Percentiles rank a stretch among this genome's conserved stretches.
Evolutionary conservation across 37 sponge, comb jelly and placozoan species (phyloP).

Genomic region (Aphrocallistes beatrix): DNA sequence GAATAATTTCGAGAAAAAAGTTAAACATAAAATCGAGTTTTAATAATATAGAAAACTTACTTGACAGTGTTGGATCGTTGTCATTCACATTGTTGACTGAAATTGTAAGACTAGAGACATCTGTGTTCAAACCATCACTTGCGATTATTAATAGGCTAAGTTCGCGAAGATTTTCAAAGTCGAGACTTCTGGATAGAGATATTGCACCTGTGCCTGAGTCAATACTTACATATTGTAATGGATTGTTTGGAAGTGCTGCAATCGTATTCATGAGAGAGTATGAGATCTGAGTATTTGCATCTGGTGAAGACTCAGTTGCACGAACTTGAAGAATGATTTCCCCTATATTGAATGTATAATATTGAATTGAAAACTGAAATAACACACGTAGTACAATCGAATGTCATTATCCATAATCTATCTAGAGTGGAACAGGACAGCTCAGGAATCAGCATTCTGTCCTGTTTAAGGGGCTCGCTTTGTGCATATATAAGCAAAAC

Average conservation of each 20-base stretch:
- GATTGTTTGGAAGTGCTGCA: background rate
- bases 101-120: background rate
- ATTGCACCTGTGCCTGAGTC: constrained; percentile 2
- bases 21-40: no score
- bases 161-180: background rate
- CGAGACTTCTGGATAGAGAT: background rate
- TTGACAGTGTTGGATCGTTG: background rate
- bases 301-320: background rate
- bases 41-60: background rate
- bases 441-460: no score
- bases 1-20: no score
- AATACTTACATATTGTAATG: background rate
- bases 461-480: no score
- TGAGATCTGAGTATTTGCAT: background rate
- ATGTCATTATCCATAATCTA: background rate
- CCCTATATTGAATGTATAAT: background rate
- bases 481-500: no score
- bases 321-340: background rate
- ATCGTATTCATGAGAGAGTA: background rate
- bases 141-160: background rate
- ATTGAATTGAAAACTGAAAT: background rate
- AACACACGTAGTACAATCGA: background rate
- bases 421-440: no score
- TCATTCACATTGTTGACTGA: background rate
- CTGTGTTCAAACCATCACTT: background rate